Evolutionary conservation across 35 echinoderm and acorn worm genomes (phyloP), one percentile per base, ranked within the genome.

Genomic region (Strongylocentrotus purpuratus): DNA sequence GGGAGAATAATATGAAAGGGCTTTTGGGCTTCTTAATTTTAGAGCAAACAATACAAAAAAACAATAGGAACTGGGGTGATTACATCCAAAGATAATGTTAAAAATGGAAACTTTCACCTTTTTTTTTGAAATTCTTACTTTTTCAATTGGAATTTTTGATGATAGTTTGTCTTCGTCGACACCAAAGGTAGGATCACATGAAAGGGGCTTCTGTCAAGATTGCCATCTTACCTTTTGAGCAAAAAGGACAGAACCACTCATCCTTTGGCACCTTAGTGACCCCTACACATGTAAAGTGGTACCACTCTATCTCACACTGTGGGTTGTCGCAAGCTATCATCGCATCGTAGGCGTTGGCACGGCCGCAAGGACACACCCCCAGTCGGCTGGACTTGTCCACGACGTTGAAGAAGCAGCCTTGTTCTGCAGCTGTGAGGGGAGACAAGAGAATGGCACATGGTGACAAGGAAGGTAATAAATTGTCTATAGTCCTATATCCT

Each of bases 311-410:
- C 32, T 33, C 18, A 85, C 94, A 95, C 33, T 47, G 17, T 17
- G 94, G 94, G 46, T 87, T 87, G 86, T 95, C 94, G 48, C 94
- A 95, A 33, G 71, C 94, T 32, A 95, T 95, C 94, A 95, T 95
- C 15, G 71, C 86, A 45, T 95, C 94, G 46, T 52, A 95, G 25
- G 35, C 17, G 86, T 95, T 95, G n/a, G 94, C 71, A 10, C 86
- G 78, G 85, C 94, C 94, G 46, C 85, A 95, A 13, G 85, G 46
- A 95, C 94, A 95, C 31, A 86, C 48, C 47, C 91, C 91, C n/a
- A 93, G 91, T 13, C 91, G 91, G 45, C 91, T 47, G 1, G 32
- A 33, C 48, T 58, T 93, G 31, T 93, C 91, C 5, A 93, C 91
- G 0, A 93, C 91, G 48, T 93, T 93, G 91, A 93, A 93, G 91